Evolutionary conservation across 2,888 invertebrate genomes (phyloP), one percentile per base, ranked within the genome.

Genomic region (Cantharis lateralis): DNA sequence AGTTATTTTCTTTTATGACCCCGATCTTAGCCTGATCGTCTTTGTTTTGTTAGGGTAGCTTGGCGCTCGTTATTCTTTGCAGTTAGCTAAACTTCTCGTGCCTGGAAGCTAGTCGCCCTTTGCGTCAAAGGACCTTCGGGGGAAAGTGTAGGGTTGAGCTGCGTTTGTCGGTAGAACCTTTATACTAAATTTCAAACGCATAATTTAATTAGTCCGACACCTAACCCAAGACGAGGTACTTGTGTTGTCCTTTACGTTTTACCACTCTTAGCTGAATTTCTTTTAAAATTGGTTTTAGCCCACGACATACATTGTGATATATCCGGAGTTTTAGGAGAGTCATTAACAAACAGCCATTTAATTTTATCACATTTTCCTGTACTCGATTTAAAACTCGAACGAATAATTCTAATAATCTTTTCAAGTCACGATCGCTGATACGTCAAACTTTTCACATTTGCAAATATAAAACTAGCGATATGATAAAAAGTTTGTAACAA

Each of bases 391-490:
- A 69, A 32, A 61, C 64, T 63, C 62, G 71, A 74, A 63, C 75
- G 20, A 70, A 71, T 68, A 72, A 70, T 73, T 28, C 77, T 72
- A 72, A 77, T 79, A 80, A 81, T 79, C 81, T 66, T 81, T 81
- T 81, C 81, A 79, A 80, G 82, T 82, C 82, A 82, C 82, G 82
- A 80, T 76, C 81, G 18, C 80, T 77, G 77, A 78, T 78, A 77
- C 79, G 72, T 78, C 75, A 80, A 83, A 83, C 82, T 83, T 83
- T 82, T 81, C 81, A 80, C 82, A 83, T 83, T 83, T 83, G 82
- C 83, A 83, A 83, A 83, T 83, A 83, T 82, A 79, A 81, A 82
- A 83, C 80, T 76, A 78, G 79, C 79, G 80, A 80, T 82, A 81
- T 81, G 81, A 80, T 79, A 77, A 78, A 82, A 83, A 83, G 80